Conservation (phyloP, 2,797 vertebrate genomes). For the Lacerta viridis region DNA sequence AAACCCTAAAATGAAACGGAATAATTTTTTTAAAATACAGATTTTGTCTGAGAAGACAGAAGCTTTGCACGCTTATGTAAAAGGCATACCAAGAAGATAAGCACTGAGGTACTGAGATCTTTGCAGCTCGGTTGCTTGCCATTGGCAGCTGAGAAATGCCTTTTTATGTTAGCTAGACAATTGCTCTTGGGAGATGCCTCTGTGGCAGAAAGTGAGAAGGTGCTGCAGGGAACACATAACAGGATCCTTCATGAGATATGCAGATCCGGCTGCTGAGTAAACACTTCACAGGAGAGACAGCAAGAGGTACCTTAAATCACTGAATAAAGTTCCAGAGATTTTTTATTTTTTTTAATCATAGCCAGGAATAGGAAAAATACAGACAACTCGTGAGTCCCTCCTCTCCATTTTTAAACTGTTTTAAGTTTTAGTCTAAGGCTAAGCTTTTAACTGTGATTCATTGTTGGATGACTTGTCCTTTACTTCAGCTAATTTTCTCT, state of each 20-base stretch:
- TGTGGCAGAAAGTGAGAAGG: constrained; percentile 64
- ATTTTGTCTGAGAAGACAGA: constrained; percentile 37
- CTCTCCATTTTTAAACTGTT: neutral
- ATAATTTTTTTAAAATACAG: neutral
- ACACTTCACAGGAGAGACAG: constrained; percentile 61
- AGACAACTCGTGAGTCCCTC: constrained; percentile 26
- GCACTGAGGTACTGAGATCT: constrained; percentile 58
- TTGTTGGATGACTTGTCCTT: no score
- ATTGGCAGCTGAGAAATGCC: constrained; percentile 50
- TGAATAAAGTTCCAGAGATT: constrained; percentile 48
- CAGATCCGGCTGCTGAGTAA: constrained; percentile 57
- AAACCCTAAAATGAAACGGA: constrained; percentile 44
- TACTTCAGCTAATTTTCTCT: no score
- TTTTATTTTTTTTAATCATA: constrained; percentile 19
- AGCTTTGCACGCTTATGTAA: constrained; percentile 45
- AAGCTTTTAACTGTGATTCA: constrained; percentile 25
- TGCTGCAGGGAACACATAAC: constrained; percentile 57
- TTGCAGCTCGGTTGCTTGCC: constrained; percentile 46
- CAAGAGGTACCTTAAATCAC: constrained; percentile 55
- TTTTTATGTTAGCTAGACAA: constrained; percentile 57
- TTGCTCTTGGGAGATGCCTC: constrained; percentile 59
- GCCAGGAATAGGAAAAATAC: constrained; percentile 22
- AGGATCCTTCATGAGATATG: constrained; percentile 65
- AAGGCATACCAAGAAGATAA: constrained; percentile 48
- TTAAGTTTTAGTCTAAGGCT: constrained; percentile 18